Evolutionary conservation across 2,113 vertebrate genomes (phyloP), one percentile per base, ranked within the genome.

Genomic region (Nothoprocta perdicaria): DNA sequence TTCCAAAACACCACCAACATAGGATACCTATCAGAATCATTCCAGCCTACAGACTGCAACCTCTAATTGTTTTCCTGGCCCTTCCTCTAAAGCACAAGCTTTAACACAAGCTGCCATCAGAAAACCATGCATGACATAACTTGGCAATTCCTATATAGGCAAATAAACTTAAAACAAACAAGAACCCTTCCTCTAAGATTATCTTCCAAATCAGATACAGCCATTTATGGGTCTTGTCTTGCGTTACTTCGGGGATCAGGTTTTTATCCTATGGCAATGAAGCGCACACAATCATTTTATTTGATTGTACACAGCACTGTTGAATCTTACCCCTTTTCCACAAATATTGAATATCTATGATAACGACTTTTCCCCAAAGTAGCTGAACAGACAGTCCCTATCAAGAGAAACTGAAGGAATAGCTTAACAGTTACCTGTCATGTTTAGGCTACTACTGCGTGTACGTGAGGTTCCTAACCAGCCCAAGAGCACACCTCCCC

Each of bases 101-200:
- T 40, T 5, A 80, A 26, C 33, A 12, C 66, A 65, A 68, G 12
- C 17, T 50, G 46, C 7, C 43, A 33, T 38, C 26, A 46, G 76
- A 84, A 66, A 74, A 3, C 66, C 8, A 38, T 1, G 13, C 5
- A 38, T 1, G 1, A 21, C 61, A 9, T 3, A 68, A 24, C 2
- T 22, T 46, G 2, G 5, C 23, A 26, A 57, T 12, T 58, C 19
- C 10, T 74, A 23, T 5, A 48, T 3, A 27, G 7, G 7, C 12
- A 46, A 73, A 38, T 38, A 38, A 38, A 38, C 35, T 38, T 38
- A 38, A 38, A 38, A 8, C 35, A 38, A 38, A 38, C 35, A 38
- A 38, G 35, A 38, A 38, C 35, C 21, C 14, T 46, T 33, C 45
- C 29, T 45, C 43, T 31, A 33, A 5, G 21, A n/a, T 33, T 33